These are phyloP conservation scores for Atherinosoma microstoma DNA, from an alignment of 2,797 vertebrate species.

Conservation along the genomic window DNA sequence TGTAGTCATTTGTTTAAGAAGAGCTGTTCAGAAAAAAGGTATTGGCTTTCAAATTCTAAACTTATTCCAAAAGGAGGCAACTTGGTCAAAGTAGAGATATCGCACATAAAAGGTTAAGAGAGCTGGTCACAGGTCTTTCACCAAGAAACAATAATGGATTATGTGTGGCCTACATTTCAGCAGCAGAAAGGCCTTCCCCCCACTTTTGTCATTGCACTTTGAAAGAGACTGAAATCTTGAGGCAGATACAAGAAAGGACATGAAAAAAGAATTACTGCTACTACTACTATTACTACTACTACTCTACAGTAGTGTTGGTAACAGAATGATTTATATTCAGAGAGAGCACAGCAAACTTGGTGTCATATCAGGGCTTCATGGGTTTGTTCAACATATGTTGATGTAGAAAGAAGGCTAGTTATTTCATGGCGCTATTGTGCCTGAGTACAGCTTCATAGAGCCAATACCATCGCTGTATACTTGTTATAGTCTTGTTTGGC, in stretches of 20 bases:
- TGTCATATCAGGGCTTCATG: neutral
- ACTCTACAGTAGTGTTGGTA: neutral
- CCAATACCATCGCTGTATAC: neutral
- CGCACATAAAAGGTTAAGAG: slow-evolving; percentile 36
- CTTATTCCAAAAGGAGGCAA: slow-evolving; percentile 2
- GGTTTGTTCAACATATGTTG: slow-evolving; percentile 7
- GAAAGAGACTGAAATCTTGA: slow-evolving; percentile 9
- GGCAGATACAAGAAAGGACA: slow-evolving; percentile 4
- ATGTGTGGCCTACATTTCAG: slow-evolving; percentile 42
- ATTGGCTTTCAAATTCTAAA: neutral
- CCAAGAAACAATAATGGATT: slow-evolving; percentile 36
- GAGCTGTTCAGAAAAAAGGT: neutral
- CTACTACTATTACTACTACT: neutral
- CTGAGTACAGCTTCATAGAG: neutral
- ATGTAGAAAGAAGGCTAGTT: neutral
- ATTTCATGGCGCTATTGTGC: neutral
- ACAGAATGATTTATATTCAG: slow-evolving; percentile 22
- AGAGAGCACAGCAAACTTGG: neutral
- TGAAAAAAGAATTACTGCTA: neutral
- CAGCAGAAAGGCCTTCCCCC: slow-evolving; percentile 2
- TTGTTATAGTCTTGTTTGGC: neutral
- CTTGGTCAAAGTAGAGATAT: neutral
- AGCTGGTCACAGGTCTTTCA: slow-evolving; percentile 31
- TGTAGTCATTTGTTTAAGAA: neutral
- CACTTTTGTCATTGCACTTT: slow-evolving; percentile 16